Base-by-base conservation (phyloP, 2,113 vertebrate genomes). In the Chaetodon trifascialis region DNA sequence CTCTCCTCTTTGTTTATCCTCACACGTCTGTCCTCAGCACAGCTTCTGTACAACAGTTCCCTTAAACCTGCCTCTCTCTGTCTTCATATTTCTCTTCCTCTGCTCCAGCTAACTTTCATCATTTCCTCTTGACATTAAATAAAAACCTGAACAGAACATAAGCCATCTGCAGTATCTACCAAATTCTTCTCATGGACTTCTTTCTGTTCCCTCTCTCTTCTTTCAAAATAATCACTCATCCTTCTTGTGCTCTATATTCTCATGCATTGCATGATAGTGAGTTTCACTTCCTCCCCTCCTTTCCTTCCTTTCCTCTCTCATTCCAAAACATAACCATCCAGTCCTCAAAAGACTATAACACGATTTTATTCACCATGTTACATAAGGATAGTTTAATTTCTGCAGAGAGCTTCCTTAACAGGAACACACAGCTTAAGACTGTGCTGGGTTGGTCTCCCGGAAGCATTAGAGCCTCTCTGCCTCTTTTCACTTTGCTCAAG, bases 351-450 rank as follows among this genome's bases (percentile, higher is more conserved):
- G 30, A 65, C 42, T 25, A 12, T 23, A 55, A 73, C 58, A 68
- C 30, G 55, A 69, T 62, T 80, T 63, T 69, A 85, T 72, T 72
- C 80, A 42, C 82, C n/a, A 59, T 6, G 38, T 82, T 77, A 74
- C 44, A 55, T 51, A 76, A 81, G 36, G 49, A 34, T 38, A 49
- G 63, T 55, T 62, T 47, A 59, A 79, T 83, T 82, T 77, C 55
- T 66, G 19, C 49, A 73, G 51, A 73, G 19, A 44, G 56, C 54
- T 40, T 74, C 11, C 21, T 70, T 46, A 68, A 46, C 30, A 75
- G n/a, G 70, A 54, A 63, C 25, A 69, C 23, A 25, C 8, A 71
- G 36, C 23, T 38, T 71, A 40, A 34, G 59, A 60, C 19, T 44
- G 42, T 52, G 36, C 34, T 44, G 14, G 0, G 12, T 51, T 47